Conservation (phyloP, 2,888 invertebrate species). For the Epirrhoe tristata region DNA sequence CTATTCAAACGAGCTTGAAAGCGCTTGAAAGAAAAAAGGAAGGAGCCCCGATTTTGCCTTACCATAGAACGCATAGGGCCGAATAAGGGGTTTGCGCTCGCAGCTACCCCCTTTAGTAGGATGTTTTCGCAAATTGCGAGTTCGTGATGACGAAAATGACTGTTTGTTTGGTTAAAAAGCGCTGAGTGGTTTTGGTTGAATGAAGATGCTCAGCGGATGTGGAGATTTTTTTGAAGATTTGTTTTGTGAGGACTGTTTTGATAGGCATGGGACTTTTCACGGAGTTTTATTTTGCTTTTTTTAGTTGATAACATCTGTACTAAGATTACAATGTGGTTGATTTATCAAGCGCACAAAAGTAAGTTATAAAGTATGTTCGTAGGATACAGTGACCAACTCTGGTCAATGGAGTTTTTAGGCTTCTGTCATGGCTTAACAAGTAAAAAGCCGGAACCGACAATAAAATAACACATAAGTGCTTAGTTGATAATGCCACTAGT, state of each 20-base stretch:
- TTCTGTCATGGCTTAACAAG: no score
- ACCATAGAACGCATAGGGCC: slow-evolving; percentile 63
- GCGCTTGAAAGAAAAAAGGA: slow-evolving; percentile 71
- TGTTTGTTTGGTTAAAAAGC: slow-evolving; percentile 45
- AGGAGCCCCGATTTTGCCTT: slow-evolving; percentile 77
- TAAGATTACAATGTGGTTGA: no score
- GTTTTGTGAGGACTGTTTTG: slow-evolving; percentile 22
- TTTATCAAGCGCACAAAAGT: no score
- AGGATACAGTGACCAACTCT: no score
- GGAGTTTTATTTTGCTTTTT: slow-evolving; percentile 6
- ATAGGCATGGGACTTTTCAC: slow-evolving; percentile 1
- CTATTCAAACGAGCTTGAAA: slow-evolving; percentile 74
- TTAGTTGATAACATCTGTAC: background rate
- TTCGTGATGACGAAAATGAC: slow-evolving; percentile 56
- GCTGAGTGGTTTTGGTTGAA: slow-evolving; percentile 44
- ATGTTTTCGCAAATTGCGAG: slow-evolving; percentile 70
- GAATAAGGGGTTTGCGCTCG: slow-evolving; percentile 46
- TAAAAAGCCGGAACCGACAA: no score
- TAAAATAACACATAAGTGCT: no score
- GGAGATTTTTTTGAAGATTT: slow-evolving; percentile 31
- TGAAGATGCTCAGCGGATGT: slow-evolving; percentile 36
- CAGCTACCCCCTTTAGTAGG: slow-evolving; percentile 51
- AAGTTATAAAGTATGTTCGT: no score
- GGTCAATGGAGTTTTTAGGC: no score
- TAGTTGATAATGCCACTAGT: no score